phyloP scores from a whole-genome alignment of 1,140 invertebrate species.

The Plutomurus gul region DNA sequence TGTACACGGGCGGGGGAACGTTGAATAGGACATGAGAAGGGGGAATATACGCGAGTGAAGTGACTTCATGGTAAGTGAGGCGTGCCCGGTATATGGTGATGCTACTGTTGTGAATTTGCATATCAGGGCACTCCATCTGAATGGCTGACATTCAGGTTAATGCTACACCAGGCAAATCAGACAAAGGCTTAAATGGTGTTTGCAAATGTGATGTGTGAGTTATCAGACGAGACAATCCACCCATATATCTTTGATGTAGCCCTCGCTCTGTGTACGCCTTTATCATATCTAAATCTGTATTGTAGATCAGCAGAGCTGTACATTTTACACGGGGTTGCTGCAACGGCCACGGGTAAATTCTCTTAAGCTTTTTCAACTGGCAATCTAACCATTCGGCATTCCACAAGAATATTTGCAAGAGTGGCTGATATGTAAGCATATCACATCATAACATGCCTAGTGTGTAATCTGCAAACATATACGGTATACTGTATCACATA shows the following conservation, averaged over 20 bases:
- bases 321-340: too few relatives aligned
- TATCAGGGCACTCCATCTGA: conserved; percentile 23
- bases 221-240: conserved; percentile 11
- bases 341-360: too few relatives aligned
- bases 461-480: too few relatives aligned
- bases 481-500: too few relatives aligned
- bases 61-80: conserved; percentile 13
- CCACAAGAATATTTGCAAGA: too few relatives aligned
- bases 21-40: neutral
- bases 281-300: neutral
- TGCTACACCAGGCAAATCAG: conserved; percentile 21
- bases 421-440: too few relatives aligned
- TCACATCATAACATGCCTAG: too few relatives aligned
- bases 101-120: conserved; percentile 23
- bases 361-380: too few relatives aligned
- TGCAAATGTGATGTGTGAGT: conserved; percentile 26
- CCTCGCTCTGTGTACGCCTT: neutral
- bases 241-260: neutral
- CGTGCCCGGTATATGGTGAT: conserved; percentile 13
- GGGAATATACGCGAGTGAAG: neutral
- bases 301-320: too few relatives aligned
- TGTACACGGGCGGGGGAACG: neutral
- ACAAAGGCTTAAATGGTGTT: conserved; percentile 27
- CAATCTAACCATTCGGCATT: too few relatives aligned
- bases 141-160: conserved; percentile 26